Base-by-base conservation (phyloP, 1,140 invertebrate species). In the Leptoteleia sp. region DNA sequence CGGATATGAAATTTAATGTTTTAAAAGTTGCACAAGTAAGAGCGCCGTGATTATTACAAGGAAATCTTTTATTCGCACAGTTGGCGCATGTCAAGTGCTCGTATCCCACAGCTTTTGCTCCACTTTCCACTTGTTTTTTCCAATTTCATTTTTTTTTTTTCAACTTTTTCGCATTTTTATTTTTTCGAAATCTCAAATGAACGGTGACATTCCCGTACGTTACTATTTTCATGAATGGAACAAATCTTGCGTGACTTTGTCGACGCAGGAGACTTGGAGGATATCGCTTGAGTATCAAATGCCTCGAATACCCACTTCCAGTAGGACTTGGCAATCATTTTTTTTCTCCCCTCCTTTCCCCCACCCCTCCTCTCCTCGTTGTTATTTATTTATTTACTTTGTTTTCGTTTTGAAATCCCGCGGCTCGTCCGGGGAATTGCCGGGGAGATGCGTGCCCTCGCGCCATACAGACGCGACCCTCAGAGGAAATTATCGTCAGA, bases 401-500 rank as follows among this genome's bases (percentile, higher is more conserved):
- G 37, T 42, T 38, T 61, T 47, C 59, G 40, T 73, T 64, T 73
- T 37, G 42, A 78, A 71, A 71, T 67, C 61, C 22, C 62, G 7
- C 55, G 48, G 8, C 37, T 43, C 67, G 31, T 65, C 52, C 70
- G 31, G 25, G 43, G 61, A 57, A 73, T 73, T 55, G 40, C 38
- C 57, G 35, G 27, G 37, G 38, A 79, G 62, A 64, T 67, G 62
- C 76, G 75, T 78, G 61, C 64, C 9, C 45, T 38, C 13, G 4
- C 11, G 52, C 37, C 12, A 65, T 76, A 62, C 17, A 70, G 29
- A 29, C 19, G 40, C 47, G 13, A 64, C 57, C 72, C 72, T 75
- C 50, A 3, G 33, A 70, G 80, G 83, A 82, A 86, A 87, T 87
- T 83, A 84, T 81, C 71, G 70, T 59, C 79, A 45, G 61, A 47